phyloP scores from a whole-genome alignment of 2,797 vertebrate genomes.

The Simalia tracyae region DNA sequence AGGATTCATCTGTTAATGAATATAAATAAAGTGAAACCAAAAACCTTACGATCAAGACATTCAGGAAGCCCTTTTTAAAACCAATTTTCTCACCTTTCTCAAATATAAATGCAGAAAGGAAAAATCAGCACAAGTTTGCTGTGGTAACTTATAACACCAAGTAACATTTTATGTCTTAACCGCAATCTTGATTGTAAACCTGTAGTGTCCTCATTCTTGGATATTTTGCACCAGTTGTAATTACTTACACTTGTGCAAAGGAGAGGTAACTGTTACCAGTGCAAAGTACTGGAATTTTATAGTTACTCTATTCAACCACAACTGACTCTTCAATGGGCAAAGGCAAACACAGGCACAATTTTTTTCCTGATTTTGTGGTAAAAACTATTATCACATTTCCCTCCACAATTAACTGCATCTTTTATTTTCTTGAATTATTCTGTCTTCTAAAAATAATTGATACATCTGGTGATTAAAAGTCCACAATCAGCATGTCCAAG shows the following conservation, averaged over 20 bases:
- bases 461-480: conserved; percentile 13
- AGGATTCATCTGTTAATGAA: conserved; percentile 1
- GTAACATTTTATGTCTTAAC: conserved; percentile 53
- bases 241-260: conserved; percentile 51
- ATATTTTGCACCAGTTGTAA: conserved; percentile 53
- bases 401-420: conserved; percentile 5
- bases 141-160: conserved; percentile 53
- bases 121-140: conserved; percentile 40
- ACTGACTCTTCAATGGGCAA: conserved; percentile 30
- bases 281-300: conserved; percentile 52
- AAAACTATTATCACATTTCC: conserved; percentile 14
- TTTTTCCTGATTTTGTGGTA: not conserved
- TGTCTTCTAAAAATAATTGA: conserved; percentile 37
- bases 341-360: conserved; percentile 4
- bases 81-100: conserved; percentile 34
- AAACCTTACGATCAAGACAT: conserved; percentile 23
- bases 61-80: conserved; percentile 15
- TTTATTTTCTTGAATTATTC: conserved; percentile 12
- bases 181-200: conserved; percentile 56
- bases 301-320: conserved; percentile 45
- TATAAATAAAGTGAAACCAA: not conserved
- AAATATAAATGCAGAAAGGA: conserved; percentile 41
- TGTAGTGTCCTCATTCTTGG: conserved; percentile 42
- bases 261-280: conserved; percentile 58
- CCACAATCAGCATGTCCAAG: not conserved